Percentiles rank a stretch among this genome's conserved stretches.
Evolutionary conservation across 1,140 invertebrate species (phyloP).

Genomic region (Medauroidea extradentata): DNA sequence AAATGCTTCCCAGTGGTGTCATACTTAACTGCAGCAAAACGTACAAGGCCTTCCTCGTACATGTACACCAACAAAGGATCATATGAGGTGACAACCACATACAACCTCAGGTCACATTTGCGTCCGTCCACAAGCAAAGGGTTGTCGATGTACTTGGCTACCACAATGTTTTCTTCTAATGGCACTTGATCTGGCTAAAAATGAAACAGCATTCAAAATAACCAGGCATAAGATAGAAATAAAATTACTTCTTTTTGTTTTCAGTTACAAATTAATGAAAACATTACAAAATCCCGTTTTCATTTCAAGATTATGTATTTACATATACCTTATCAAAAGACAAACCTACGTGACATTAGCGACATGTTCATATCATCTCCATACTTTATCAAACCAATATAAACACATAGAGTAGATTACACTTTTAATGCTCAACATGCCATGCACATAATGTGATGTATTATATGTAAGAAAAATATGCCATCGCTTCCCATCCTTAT

Average conservation of each 20-base stretch:
- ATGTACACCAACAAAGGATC: constrained; percentile 80
- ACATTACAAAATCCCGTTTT: constrained; percentile 12
- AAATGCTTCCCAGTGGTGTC: constrained; percentile 72
- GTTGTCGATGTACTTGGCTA: constrained; percentile 90
- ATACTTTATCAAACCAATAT: too few species aligned
- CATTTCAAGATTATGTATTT: too few species aligned
- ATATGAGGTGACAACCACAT: constrained; percentile 80
- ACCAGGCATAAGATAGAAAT: constrained; percentile 3
- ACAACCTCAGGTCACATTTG: constrained; percentile 87
- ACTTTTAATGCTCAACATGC: too few species aligned
- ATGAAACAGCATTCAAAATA: constrained; percentile 24
- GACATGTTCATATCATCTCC: too few species aligned
- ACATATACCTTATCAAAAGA: too few species aligned
- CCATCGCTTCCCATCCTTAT: too few species aligned
- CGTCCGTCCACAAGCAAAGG: constrained; percentile 92
- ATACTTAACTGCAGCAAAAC: constrained; percentile 84
- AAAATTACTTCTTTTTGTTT: too few species aligned
- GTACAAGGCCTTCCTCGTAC: constrained; percentile 81
- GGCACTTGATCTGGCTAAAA: constrained; percentile 84
- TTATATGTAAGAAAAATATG: too few species aligned
- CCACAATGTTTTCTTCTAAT: constrained; percentile 84
- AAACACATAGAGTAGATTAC: too few species aligned
- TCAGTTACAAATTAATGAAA: too few species aligned
- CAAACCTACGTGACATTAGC: too few species aligned
- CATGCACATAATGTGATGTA: too few species aligned